Evolutionary conservation across 2,888 invertebrate species (phyloP).

Genomic region (Amphipoea lucens): DNA sequence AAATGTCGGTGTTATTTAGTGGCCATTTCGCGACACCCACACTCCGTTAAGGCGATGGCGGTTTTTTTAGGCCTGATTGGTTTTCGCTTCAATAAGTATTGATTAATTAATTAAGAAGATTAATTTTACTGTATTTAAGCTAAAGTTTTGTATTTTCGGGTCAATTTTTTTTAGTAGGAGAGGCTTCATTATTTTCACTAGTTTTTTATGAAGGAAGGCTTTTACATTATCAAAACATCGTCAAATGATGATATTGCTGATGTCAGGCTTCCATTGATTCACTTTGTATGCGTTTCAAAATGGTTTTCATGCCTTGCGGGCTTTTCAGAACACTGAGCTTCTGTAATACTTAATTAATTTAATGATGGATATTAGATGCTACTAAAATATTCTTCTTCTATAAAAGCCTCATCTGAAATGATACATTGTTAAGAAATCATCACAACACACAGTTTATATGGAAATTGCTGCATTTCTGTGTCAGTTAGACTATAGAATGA

Average conservation of each 20-base stretch:
- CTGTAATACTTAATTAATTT: conserved; percentile 34
- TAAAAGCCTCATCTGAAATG: conserved; percentile 24
- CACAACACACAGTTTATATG: conserved; percentile 20
- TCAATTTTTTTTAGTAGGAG: not conserved
- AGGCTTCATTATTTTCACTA: not conserved
- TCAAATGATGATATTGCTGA: not conserved
- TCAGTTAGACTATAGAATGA: conserved; percentile 13
- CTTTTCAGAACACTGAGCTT: conserved; percentile 15
- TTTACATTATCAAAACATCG: not conserved
- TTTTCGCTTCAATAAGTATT: conserved; percentile 38
- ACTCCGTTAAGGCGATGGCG: conserved; percentile 62
- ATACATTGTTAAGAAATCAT: conserved; percentile 27
- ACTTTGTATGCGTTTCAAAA: conserved; percentile 7
- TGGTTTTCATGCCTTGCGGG: conserved; percentile 25
- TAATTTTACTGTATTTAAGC: conserved; percentile 1
- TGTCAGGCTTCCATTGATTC: not conserved
- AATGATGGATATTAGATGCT: conserved; percentile 12
- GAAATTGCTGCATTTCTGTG: conserved; percentile 39
- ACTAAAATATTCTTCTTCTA: not conserved
- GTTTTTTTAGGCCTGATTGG: conserved; percentile 33
- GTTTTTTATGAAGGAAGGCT: not conserved
- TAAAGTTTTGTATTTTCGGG: not conserved
- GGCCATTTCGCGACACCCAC: conserved; percentile 73
- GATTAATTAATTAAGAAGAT: too few species aligned
- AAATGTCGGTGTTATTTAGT: conserved; percentile 64